A percentile compares a stretch with the other conserved stretches of the same genome.
These are phyloP conservation scores for Pelecanus crispus DNA, from an alignment of 2,113 vertebrate species.

Conservation along the genomic window DNA sequence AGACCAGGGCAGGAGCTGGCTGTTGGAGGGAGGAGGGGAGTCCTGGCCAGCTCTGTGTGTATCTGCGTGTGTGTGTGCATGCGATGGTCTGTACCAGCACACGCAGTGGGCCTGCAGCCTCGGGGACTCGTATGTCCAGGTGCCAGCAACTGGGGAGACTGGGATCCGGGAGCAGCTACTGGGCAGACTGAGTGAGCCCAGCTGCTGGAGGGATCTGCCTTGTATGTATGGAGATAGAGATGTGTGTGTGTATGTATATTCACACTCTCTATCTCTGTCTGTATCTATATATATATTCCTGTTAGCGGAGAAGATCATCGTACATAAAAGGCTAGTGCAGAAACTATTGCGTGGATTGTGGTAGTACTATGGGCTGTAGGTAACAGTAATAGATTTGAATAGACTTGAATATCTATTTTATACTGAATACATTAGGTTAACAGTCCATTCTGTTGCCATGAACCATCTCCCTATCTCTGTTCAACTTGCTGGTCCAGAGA, in stretches of 20 bases:
- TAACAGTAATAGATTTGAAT: neutral
- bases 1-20: neutral
- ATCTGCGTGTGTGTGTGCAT: too few species aligned
- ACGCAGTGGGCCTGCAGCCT: neutral
- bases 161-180: neutral
- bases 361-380: neutral
- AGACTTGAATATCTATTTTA: neutral
- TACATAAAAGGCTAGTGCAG: neutral
- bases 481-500: neutral
- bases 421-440: neutral
- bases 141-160: neutral
- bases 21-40: neutral
- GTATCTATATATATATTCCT: neutral
- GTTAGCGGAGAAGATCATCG: neutral
- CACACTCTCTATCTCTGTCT: neutral
- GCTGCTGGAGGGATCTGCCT: neutral
- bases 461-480: neutral
- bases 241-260: too few species aligned
- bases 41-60: neutral
- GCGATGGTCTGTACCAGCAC: neutral
- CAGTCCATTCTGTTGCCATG: too few species aligned
- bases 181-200: neutral
- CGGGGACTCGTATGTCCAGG: neutral
- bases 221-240: too few species aligned
- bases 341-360: neutral